Evolutionary conservation across 1,140 invertebrate species (phyloP), one percentile per base, ranked within the genome.

Genomic region (Popillia japonica): DNA sequence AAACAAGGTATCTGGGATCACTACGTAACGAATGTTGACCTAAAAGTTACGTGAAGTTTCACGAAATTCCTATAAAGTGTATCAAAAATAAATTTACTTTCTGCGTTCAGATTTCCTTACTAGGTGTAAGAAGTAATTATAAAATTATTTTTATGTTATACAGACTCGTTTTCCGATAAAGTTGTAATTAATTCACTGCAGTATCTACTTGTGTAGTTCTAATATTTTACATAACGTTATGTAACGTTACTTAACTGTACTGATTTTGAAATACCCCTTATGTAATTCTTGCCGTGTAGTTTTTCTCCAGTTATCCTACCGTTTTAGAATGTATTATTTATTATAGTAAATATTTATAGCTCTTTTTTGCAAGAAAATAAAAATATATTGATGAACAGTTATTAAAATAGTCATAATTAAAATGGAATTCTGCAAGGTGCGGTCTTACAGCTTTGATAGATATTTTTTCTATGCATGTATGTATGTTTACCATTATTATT

Each of bases 221-320:
- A 17, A 17, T 7, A 17, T 55, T 55, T 55, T 55, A 55, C 14
- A 55, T 55, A 55, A 55, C 22, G 4, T 68, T 68, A 68, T 68
- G 27, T 68, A 68, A 68, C 22, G 27, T 68, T 23, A 68, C 22
- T 68, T 27, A 68, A 34, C 61, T 14, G 61, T 23, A 68, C 27
- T 68, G 61, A 68, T 68, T 68, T 34, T 22, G 11, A 27, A 68
- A 68, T 34, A 27, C 3, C 2, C 11, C 22, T 68, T 68, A 68
- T 34, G 27, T 68, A 68, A 68, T 9, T 14, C 22, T 34, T 4
- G 27, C 27, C 4, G 27, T 34, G 27, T 34, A 34, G 27, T 34
- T 34, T 34, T 34, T 34, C 27, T 34, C 4, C 27, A 34, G 27
- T 34, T 34, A 34, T 34, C 27, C 27, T 34, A 34, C 4, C 27